Conservation (phyloP, 1,140 invertebrate genomes). For the Melitaea cinxia region DNA sequence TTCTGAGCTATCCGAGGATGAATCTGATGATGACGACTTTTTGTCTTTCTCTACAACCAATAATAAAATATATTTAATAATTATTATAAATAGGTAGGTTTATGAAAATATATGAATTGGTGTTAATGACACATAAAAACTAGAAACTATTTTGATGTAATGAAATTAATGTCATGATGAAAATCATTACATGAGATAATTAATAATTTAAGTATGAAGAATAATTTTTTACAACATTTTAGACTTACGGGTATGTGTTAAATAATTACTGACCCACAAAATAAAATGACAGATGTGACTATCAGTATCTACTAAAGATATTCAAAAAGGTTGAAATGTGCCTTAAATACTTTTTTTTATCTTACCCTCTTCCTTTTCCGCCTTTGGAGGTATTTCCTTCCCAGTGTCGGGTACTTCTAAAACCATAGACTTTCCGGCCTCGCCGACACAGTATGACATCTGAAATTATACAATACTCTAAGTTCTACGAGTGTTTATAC, state of each 20-base stretch:
- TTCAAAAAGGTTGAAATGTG: too few species aligned
- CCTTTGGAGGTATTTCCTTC: not conserved
- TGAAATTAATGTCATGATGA: too few species aligned
- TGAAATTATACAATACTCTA: conserved; percentile 53
- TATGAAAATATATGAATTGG: too few species aligned
- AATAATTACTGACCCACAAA: too few species aligned
- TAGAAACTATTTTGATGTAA: too few species aligned
- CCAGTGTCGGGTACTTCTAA: conserved; percentile 54
- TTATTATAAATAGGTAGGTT: not conserved
- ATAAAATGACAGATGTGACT: too few species aligned
- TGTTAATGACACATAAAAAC: too few species aligned
- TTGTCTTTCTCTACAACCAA: conserved; percentile 41
- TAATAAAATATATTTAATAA: conserved; percentile 8
- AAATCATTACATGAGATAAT: too few species aligned
- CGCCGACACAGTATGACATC: conserved; percentile 94
- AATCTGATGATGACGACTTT: conserved; percentile 66
- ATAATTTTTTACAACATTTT: too few species aligned
- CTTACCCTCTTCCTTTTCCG: conserved; percentile 57
- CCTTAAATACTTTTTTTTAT: not conserved
- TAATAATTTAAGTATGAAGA: too few species aligned
- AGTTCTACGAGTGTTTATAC: not conserved
- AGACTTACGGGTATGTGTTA: too few species aligned
- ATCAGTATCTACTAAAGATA: too few species aligned
- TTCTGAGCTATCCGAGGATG: conserved; percentile 59
- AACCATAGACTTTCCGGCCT: conserved; percentile 84